phyloP scores from a whole-genome alignment of 2,888 invertebrate genomes.

The Agrochola lota region DNA sequence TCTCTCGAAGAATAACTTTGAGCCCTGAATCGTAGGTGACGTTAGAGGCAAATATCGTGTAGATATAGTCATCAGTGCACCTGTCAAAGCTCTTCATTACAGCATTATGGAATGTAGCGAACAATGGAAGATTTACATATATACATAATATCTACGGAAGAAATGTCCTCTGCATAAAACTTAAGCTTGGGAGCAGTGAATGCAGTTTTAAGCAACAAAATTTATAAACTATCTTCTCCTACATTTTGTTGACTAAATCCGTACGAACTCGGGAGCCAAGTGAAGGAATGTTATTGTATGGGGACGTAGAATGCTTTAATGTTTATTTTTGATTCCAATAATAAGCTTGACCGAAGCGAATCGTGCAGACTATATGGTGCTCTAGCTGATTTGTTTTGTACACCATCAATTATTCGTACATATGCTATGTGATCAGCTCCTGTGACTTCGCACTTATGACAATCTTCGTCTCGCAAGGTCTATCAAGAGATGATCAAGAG shows the following conservation, averaged over 20 bases:
- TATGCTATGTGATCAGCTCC: constrained; percentile 1
- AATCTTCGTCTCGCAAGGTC: background rate
- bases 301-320: constrained; percentile 57
- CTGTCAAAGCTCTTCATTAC: constrained; percentile 24
- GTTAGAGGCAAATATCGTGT: background rate
- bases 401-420: constrained; percentile 23
- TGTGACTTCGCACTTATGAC: background rate
- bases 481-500: constrained; percentile 2
- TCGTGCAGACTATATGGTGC: constrained; percentile 67
- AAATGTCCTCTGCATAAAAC: constrained; percentile 24
- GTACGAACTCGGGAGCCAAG: constrained; percentile 38
- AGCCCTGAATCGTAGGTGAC: background rate
- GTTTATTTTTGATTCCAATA: constrained; percentile 71
- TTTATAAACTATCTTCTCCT: constrained; percentile 15
- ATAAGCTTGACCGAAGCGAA: constrained; percentile 60
- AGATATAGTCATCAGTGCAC: constrained; percentile 14
- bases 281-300: constrained; percentile 60
- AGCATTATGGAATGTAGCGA: constrained; percentile 20
- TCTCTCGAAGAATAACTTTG: background rate
- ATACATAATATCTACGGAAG: background rate
- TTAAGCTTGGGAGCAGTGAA: constrained; percentile 1
- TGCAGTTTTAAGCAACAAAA: constrained; percentile 16
- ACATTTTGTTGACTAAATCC: constrained; percentile 41
- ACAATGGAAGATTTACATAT: constrained; percentile 25
- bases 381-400: constrained; percentile 48